These are phyloP conservation scores for Philopotamus ludificatus DNA, from an alignment of 1,140 invertebrate species.

Conservation along the genomic window DNA sequence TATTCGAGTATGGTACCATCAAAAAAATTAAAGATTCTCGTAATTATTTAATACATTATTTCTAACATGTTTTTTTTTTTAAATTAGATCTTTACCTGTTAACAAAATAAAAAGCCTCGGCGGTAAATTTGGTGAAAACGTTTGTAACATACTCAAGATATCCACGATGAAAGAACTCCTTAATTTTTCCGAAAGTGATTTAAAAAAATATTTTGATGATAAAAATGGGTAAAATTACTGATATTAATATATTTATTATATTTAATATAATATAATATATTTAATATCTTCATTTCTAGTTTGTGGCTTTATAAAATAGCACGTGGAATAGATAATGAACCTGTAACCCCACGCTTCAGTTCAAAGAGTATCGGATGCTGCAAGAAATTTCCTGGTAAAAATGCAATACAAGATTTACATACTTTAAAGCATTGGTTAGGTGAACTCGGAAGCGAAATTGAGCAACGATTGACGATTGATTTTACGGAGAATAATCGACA, in stretches of 20 bases:
- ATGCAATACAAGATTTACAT: constrained; percentile 68
- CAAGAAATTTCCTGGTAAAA: constrained; percentile 88
- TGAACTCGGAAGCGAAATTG: constrained; percentile 78
- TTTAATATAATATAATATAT: background rate
- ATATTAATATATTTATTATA: constrained; percentile 2
- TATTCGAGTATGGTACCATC: constrained; percentile 56
- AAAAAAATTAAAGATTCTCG: background rate
- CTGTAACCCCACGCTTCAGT: constrained; percentile 77
- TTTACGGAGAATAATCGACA: constrained; percentile 66
- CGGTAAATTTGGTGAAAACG: constrained; percentile 80
- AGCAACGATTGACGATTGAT: constrained; percentile 83
- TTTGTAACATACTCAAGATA: constrained; percentile 71
- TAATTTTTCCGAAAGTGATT: constrained; percentile 65
- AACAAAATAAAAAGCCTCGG: constrained; percentile 83
- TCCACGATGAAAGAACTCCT: constrained; percentile 77
- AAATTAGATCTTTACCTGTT: constrained; percentile 67
- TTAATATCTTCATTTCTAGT: constrained; percentile 53
- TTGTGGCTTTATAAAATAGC: constrained; percentile 85
- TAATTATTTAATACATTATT: constrained; percentile 8
- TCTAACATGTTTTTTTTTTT: constrained; percentile 37
- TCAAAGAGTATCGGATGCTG: constrained; percentile 94
- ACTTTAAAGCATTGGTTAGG: constrained; percentile 78
- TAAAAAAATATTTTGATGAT: constrained; percentile 74
- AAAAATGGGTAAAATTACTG: constrained; percentile 70
- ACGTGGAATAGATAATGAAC: constrained; percentile 83